A percentile compares a stretch with the other conserved stretches of the same genome.
phyloP scores from a whole-genome alignment of 2,888 invertebrate species.

The Aphodius granarius region DNA sequence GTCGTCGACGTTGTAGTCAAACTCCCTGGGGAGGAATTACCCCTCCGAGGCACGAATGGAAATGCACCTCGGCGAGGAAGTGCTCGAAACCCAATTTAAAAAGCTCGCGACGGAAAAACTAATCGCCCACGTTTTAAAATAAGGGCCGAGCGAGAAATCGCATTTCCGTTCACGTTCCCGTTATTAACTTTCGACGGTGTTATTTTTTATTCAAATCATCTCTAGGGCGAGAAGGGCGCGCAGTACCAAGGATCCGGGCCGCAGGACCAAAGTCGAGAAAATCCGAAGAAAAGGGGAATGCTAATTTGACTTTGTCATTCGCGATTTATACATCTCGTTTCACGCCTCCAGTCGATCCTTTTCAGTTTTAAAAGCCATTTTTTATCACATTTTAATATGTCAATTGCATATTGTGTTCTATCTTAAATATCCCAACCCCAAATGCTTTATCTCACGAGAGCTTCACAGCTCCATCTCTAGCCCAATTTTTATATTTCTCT shows the following conservation, averaged over 20 bases:
- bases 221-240: conserved; percentile 1
- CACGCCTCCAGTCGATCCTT: background rate
- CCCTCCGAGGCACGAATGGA: conserved; percentile 35
- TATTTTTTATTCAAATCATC: conserved; percentile 56
- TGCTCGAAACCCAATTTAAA: conserved; percentile 52
- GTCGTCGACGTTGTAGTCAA: conserved; percentile 15
- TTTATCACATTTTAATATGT: too few species aligned
- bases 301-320: background rate
- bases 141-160: conserved; percentile 50
- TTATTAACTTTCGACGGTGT: conserved; percentile 56
- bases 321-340: background rate
- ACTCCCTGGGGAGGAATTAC: conserved; percentile 46
- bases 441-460: too few species aligned
- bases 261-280: background rate
- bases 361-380: background rate
- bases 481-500: too few species aligned
- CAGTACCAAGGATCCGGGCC: background rate
- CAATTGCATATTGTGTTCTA: too few species aligned
- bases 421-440: too few species aligned
- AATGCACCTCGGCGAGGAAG: conserved; percentile 39
- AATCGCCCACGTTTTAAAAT: conserved; percentile 52
- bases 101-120: conserved; percentile 49
- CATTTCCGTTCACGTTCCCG: conserved; percentile 56
- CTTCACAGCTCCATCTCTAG: too few species aligned
- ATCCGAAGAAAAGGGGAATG: background rate